A percentile compares a stretch with the other conserved stretches of the same genome.
Evolutionary conservation across 2,888 invertebrate genomes (phyloP).

Genomic region (Pheosia tremula): DNA sequence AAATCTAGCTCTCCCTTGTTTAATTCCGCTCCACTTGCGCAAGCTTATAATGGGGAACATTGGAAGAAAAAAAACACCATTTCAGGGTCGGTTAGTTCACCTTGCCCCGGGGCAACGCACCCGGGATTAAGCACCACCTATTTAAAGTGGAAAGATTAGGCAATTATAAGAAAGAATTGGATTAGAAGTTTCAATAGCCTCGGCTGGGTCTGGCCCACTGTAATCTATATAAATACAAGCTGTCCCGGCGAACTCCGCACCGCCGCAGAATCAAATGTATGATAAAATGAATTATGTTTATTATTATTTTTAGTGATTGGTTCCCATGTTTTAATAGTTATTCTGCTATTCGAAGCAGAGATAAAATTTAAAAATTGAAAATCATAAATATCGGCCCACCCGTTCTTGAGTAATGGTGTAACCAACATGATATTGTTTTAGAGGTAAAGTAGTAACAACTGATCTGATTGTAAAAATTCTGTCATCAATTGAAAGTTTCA

Average conservation of each 20-base stretch:
- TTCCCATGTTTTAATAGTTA: too few relatives aligned
- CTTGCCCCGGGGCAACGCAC: slow-evolving; percentile 45
- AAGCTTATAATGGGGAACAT: slow-evolving; percentile 59
- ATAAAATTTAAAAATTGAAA: too few relatives aligned
- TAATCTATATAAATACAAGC: neutral
- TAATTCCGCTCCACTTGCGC: slow-evolving; percentile 51
- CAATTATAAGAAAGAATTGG: slow-evolving; percentile 72
- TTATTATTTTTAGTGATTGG: too few relatives aligned
- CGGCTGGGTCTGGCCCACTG: slow-evolving; percentile 7
- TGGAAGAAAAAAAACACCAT: slow-evolving; percentile 66
- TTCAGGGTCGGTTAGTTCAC: slow-evolving; percentile 74
- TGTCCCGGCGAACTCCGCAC: too few relatives aligned
- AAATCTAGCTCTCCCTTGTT: slow-evolving; percentile 64
- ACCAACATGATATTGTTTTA: too few relatives aligned
- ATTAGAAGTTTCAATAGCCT: slow-evolving; percentile 49
- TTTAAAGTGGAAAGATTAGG: slow-evolving; percentile 71
- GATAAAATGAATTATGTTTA: too few relatives aligned
- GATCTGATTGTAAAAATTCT: too few relatives aligned
- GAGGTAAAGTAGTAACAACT: too few relatives aligned
- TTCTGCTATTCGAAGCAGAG: too few relatives aligned
- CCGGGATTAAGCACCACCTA: slow-evolving; percentile 59
- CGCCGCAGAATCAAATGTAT: too few relatives aligned
- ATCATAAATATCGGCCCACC: neutral
- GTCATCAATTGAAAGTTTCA: too few relatives aligned
- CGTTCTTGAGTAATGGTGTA: too few relatives aligned